phyloP scores from a whole-genome alignment of 2,797 vertebrate genomes.

The Hypotaenidia philippensis region DNA sequence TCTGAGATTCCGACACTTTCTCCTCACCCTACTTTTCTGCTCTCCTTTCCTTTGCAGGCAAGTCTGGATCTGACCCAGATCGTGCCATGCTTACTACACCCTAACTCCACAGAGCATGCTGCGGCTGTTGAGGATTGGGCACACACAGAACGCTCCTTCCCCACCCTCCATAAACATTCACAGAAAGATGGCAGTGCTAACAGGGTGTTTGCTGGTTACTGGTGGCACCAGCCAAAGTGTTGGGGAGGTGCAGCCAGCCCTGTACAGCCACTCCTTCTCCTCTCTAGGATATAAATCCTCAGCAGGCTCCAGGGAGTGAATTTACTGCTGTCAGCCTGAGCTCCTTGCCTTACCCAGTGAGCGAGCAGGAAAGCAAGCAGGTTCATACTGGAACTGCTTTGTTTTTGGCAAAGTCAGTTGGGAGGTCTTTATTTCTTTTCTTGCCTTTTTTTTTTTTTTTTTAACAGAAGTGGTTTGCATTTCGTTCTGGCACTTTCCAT shows the following conservation, averaged over 20 bases:
- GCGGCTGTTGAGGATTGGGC: background rate
- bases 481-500: conserved; percentile 38
- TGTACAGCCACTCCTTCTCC: background rate
- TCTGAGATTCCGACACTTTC: background rate
- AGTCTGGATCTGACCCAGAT: background rate
- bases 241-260: background rate
- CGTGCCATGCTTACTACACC: accelerated
- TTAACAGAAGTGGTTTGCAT: background rate
- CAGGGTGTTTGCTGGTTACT: background rate
- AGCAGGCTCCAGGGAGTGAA: background rate
- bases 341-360: background rate
- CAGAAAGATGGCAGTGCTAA: background rate
- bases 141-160: background rate
- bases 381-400: conserved; percentile 40
- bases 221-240: background rate
- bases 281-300: conserved; percentile 21
- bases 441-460: background rate
- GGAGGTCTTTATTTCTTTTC: background rate
- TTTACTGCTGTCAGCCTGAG: background rate
- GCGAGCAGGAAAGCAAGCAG: conserved; percentile 31
- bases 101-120: background rate
- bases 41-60: background rate
- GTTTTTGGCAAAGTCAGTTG: conserved; percentile 9
- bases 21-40: background rate
- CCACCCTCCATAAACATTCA: background rate